Evolutionary conservation across 2,797 vertebrate genomes (phyloP).

Genomic region (Megalops cyprinoides): DNA sequence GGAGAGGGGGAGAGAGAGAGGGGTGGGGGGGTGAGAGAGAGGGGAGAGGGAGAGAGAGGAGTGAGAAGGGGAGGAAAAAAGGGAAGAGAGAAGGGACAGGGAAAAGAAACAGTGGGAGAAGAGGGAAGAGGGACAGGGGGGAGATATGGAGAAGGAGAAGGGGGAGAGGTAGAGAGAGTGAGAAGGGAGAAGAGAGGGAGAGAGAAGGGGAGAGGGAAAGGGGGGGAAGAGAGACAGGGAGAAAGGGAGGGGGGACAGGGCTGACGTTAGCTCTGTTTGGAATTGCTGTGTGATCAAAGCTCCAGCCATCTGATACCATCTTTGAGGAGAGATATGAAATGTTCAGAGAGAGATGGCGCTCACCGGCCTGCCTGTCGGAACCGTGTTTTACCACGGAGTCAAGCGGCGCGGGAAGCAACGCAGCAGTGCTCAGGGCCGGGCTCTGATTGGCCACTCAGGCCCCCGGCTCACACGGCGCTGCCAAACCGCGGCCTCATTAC

Average conservation of each 20-base stretch:
- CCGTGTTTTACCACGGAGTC: neutral
- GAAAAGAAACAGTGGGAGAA: neutral
- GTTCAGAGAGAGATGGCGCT: constrained; percentile 33
- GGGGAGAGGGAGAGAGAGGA: constrained; percentile 11
- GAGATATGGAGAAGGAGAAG: neutral
- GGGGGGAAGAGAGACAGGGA: too few species aligned
- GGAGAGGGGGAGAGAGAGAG: too few species aligned
- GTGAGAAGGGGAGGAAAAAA: neutral
- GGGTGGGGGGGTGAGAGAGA: neutral
- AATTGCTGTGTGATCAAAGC: constrained; percentile 24
- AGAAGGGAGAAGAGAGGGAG: neutral
- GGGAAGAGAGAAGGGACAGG: neutral
- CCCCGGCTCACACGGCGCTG: neutral
- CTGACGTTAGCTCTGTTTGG: constrained; percentile 8
- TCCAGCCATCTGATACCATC: constrained; percentile 33
- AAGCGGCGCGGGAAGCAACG: neutral
- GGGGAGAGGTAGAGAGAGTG: too few species aligned
- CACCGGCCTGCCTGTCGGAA: neutral
- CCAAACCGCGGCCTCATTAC: too few species aligned
- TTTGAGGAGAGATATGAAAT: constrained; percentile 53
- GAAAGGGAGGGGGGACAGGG: neutral
- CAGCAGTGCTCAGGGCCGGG: neutral
- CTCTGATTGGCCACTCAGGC: too few species aligned
- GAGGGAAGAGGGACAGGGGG: neutral
- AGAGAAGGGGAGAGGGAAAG: neutral